These are phyloP conservation scores for Hypomesus transpacificus DNA, from an alignment of 2,113 vertebrate species.

Conservation along the genomic window DNA sequence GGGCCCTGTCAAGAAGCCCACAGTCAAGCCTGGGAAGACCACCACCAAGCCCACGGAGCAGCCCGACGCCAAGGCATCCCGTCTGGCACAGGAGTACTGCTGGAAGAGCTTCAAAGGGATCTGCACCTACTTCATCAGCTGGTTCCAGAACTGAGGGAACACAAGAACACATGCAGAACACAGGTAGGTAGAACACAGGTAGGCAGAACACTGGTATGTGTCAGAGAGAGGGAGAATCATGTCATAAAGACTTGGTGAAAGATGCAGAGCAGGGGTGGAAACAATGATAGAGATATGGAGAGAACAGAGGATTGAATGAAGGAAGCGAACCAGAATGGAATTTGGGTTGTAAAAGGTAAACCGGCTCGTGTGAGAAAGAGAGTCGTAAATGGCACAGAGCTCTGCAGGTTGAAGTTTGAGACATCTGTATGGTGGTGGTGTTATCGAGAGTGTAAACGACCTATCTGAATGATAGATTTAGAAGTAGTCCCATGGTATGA, in stretches of 20 bases:
- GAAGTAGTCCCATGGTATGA: no score
- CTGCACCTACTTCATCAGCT: conserved; percentile 77
- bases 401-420: no score
- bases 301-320: neutral
- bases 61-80: conserved; percentile 57
- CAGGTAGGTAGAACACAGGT: conserved; percentile 59
- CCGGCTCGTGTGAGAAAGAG: no score
- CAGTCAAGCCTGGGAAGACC: conserved; percentile 58
- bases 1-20: conserved; percentile 48
- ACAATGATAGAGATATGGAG: neutral
- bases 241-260: neutral
- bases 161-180: no score
- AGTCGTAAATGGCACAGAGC: no score
- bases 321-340: neutral
- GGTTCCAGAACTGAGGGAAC: conserved; percentile 71
- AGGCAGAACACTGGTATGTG: neutral
- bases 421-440: no score
- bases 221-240: neutral
- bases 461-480: no score
- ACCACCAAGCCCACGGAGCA: conserved; percentile 53
- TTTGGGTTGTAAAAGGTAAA: neutral
- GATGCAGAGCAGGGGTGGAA: neutral
- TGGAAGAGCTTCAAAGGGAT: conserved; percentile 78
- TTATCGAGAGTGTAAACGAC: no score
- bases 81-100: conserved; percentile 77